Evolutionary conservation across 2,113 vertebrate species (phyloP), one percentile per base, ranked within the genome.

Genomic region (Crypturellus undulatus): DNA sequence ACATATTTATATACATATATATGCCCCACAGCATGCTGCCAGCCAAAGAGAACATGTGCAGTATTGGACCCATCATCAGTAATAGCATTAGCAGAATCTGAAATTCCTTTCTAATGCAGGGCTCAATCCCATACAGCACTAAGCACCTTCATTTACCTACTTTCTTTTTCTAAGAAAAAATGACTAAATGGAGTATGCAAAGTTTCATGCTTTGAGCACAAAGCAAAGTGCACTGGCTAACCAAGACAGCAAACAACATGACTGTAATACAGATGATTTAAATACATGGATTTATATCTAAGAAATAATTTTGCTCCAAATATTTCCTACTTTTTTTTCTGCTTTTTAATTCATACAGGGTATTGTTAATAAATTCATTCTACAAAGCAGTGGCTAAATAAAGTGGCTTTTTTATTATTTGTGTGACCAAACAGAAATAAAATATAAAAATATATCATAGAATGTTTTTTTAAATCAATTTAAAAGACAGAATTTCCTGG

Each of bases 41-140:
- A 94, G 93, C 65, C 92, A 91, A 96, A 97, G 30, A 95, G 92
- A 91, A 85, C 77, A 52, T 45, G 84, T 51, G 91, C 94, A 94
- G 71, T 19, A 76, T 36, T 85, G 87, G 79, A 96, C 91, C 79
- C 86, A 93, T 62, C 94, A 95, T 90, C 96, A 97, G 89, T 92
- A 95, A 96, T 16, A 96, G 75, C 89, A 97, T 94, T 72, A 87
- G 93, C 96, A 97, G 80, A 92, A 94, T 72, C 40, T 97, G 93
- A 96, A 97, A 96, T 96, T 90, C 96, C 95, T 97, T 96, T 83
- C 80, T 81, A 78, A 90, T 26, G 42, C 30, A 80, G 67, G 32
- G 67, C 0, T 6, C 56, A 78, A 47, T 21, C 42, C 9, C 0
- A 25, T 60, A 59, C 73, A 22, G 30, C 68, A 87, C 21, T 75